Evolutionary conservation across 2,888 invertebrate genomes (phyloP).

Genomic region (Allolobophora icterica): DNA sequence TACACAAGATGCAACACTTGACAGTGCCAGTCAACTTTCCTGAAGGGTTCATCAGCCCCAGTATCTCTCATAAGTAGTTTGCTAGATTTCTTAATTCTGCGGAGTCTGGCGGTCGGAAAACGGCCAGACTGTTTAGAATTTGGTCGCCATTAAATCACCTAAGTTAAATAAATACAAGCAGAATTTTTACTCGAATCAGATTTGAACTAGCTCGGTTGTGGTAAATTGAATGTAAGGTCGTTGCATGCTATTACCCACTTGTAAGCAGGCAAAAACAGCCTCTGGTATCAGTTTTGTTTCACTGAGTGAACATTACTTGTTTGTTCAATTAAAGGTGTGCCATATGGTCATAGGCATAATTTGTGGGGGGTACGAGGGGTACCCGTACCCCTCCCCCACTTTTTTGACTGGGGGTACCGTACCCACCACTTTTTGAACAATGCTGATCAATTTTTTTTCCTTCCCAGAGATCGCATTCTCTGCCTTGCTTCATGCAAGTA

Average conservation of each 20-base stretch:
- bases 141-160: background rate
- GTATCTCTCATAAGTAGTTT: background rate
- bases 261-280: background rate
- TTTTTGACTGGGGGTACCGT: no score
- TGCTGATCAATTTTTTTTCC: no score
- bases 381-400: no score
- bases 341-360: no score
- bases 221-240: background rate
- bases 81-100: background rate
- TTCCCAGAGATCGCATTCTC: no score
- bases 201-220: background rate
- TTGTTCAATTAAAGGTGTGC: background rate
- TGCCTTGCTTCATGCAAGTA: no score
- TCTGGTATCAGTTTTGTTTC: background rate
- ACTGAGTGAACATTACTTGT: background rate
- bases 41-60: background rate
- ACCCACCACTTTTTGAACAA: no score
- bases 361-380: no score
- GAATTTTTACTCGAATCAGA: background rate
- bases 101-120: background rate
- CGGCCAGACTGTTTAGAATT: background rate
- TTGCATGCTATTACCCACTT: background rate
- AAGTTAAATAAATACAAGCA: background rate
- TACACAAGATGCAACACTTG: background rate
- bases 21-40: slow-evolving; percentile 11